Evolutionary conservation across 2,797 vertebrate genomes (phyloP), one percentile per base, ranked within the genome.

Genomic region (Pipistrellus pipistrellus): DNA sequence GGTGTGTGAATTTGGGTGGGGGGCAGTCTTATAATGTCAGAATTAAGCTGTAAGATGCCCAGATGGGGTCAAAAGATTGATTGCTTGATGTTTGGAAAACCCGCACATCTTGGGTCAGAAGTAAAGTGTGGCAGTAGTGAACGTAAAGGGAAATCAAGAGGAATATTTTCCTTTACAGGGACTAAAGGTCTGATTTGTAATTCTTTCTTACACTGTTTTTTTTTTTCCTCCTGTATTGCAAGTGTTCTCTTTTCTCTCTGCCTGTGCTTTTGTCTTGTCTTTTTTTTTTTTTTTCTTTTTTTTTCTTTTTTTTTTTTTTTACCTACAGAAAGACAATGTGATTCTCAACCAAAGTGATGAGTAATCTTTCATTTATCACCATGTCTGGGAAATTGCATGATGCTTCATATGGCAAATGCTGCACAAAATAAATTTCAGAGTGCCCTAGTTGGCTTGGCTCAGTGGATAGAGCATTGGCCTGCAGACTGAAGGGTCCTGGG

Each of bases 301-400:
- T 13, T 7, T n/a, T 8, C 18, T 35, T 35, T 81, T 59, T 25
- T 57, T 57, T 9, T 57, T n/a, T 44, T 81, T 41, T 13, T 7
- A 12, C 53, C 3, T 32, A 6, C 18, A 38, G 11, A 18, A 82
- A 17, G 51, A 73, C 23, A 77, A 77, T 72, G 14, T 21, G 23
- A 32, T 73, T 64, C 23, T 14, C 18, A 81, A 21, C 7, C 59
- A 13, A n/a, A 12, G 13, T 12, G 30, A 85, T 10, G 14, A 41
- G 23, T 69, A 44, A 44, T 32, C 20, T 90, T 92, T 64, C 66
- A 62, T 81, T 81, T 44, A 75, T 57, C 30, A 32, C 57, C 4
- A 4, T 53, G 30, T 57, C 46, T 55, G 75, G 30, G 57, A 59
- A 87, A 73, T 27, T 51, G 41, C 6, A 2, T 44, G 55, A 71